phyloP scores from a whole-genome alignment of 2,888 invertebrate genomes.

The Biston stratarius region DNA sequence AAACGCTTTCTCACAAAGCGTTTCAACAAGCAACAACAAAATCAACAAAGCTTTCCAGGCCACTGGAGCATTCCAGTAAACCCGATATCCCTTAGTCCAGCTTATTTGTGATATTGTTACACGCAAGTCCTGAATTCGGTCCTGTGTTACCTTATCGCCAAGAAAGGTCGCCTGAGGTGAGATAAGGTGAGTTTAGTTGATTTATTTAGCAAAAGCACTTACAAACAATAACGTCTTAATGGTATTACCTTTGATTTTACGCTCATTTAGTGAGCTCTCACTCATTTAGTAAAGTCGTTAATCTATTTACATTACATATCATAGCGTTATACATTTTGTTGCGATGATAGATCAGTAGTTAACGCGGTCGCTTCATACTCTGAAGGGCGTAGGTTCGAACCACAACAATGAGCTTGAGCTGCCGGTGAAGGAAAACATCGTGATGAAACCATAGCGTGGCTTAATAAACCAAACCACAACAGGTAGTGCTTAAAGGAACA shows the following conservation, averaged over 20 bases:
- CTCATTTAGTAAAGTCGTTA: not conserved
- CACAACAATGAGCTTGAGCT: no score
- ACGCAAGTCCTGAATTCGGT: constrained; percentile 10
- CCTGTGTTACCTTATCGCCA: constrained; percentile 19
- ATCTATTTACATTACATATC: not conserved
- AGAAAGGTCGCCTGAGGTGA: constrained; percentile 36
- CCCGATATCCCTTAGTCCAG: constrained; percentile 23
- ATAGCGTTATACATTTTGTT: no score
- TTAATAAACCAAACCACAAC: no score
- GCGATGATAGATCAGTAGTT: no score
- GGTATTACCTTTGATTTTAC: constrained; percentile 13
- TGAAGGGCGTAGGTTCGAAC: no score
- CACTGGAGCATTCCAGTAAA: constrained; percentile 38
- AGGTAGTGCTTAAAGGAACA: no score
- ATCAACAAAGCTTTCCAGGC: constrained; percentile 32
- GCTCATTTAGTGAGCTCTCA: not conserved
- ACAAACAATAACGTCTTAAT: constrained; percentile 23
- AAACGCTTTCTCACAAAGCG: constrained; percentile 4
- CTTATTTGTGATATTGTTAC: constrained; percentile 1
- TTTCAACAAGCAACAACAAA: constrained; percentile 28
- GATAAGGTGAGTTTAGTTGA: constrained; percentile 35
- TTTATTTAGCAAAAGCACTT: constrained; percentile 42
- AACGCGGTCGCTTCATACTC: no score
- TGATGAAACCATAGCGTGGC: no score
- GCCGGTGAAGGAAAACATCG: no score